phyloP scores from a whole-genome alignment of 2,888 invertebrate species.

The Hyalella azteca region DNA sequence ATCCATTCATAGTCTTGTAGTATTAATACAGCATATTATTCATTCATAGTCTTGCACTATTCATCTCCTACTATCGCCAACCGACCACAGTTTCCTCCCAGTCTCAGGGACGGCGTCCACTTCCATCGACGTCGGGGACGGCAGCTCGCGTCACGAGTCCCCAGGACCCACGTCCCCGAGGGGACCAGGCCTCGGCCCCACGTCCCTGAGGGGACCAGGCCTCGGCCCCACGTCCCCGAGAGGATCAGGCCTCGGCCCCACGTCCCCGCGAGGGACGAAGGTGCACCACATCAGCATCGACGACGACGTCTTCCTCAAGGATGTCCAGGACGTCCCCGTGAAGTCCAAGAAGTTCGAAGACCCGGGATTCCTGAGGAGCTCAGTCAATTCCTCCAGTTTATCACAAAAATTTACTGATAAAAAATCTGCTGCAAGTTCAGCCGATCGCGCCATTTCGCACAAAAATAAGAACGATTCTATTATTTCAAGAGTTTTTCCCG shows the following conservation, averaged over 20 bases:
- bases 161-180: too few relatives aligned
- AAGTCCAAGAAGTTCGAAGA: background rate
- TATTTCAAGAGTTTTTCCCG: background rate
- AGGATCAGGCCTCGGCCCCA: background rate
- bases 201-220: background rate
- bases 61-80: background rate
- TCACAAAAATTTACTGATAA: background rate
- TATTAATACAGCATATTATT: too few relatives aligned
- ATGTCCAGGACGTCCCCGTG: background rate
- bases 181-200: too few relatives aligned
- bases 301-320: conserved; percentile 4
- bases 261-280: background rate
- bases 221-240: background rate
- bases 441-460: background rate
- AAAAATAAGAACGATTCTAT: background rate
- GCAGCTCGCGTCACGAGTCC: too few relatives aligned
- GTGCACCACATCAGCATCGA: conserved; percentile 26
- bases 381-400: too few relatives aligned
- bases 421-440: background rate
- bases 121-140: conserved; percentile 4
- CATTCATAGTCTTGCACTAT: too few relatives aligned
- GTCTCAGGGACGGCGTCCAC: conserved; percentile 11
- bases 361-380: too few relatives aligned
- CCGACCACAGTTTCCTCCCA: background rate
- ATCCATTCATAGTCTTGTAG: too few relatives aligned